Base-by-base conservation (phyloP, 2,797 vertebrate species). In the Enteromius thamalakanensis region DNA sequence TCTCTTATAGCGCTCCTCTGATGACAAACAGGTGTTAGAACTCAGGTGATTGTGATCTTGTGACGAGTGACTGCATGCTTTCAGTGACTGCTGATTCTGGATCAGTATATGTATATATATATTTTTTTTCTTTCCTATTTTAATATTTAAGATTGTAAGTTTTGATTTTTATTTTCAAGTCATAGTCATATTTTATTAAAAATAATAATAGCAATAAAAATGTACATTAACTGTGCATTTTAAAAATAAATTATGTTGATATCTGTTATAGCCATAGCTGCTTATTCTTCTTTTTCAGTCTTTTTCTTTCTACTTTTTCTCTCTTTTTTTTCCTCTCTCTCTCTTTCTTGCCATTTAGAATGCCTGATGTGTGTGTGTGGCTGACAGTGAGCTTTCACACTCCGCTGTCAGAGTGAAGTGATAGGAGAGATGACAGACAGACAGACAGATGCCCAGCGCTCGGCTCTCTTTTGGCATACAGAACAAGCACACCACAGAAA, bases 361-460 rank as follows among this genome's bases (percentile, higher is more conserved):
- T 87, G 79, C 84, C 77, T 69, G 79, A 71, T 75, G 76, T 71
- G 79, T 47, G 37, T 55, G 47, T 82, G 42, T 64, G 42, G 69
- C 83, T 84, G 85, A 83, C 86, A 86, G 81, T 77, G 62, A 82
- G 77, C 49, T 86, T 84, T 82, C 40, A 65, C 74, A 64, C 53
- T 81, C 82, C 75, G 83, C 87, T 89, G 89, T 90, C 87, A 88
- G 72, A 80, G n/a, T 37, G 55, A 75, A 68, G 82, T 87, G 86
- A 90, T 75, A 80, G 84, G 76, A 58, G 55, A 87, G 49, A 81
- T 86, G 87, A 89, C 83, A 86, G 60, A 80, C 84, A 83, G 81
- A 81, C 78, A 85, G 83, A 76, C 62, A 79, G 55, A 85, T 83
- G 47, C 72, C 84, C 69, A 85, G n/a, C 49, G 32, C 68, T 83